Percentiles rank a stretch among this genome's conserved stretches.
phyloP scores from a whole-genome alignment of 1,140 invertebrate genomes.

The Macrobrachium nipponense region DNA sequence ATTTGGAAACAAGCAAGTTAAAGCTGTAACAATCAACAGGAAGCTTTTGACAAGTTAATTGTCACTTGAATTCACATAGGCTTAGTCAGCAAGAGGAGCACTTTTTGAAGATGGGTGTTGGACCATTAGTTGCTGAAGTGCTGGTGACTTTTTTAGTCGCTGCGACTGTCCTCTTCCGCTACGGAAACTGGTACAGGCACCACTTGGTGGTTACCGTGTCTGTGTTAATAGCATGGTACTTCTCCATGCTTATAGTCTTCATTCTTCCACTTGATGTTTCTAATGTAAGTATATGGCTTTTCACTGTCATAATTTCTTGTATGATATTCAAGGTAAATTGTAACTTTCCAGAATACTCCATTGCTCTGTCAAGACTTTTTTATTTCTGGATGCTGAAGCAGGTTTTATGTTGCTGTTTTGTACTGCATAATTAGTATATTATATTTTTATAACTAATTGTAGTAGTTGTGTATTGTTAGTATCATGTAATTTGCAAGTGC shows the following conservation, averaged over 20 bases:
- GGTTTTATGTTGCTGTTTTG: neutral
- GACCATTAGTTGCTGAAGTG: conserved; percentile 83
- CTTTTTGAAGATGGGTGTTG: conserved; percentile 77
- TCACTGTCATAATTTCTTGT: neutral
- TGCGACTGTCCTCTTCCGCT: conserved; percentile 86
- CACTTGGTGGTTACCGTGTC: conserved; percentile 92
- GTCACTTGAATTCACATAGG: neutral
- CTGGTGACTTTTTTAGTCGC: conserved; percentile 84
- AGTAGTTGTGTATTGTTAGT: no score
- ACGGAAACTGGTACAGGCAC: conserved; percentile 95
- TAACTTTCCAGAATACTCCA: neutral
- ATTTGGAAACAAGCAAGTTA: neutral
- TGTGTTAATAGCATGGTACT: conserved; percentile 97
- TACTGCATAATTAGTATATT: neutral
- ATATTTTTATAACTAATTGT: no score
- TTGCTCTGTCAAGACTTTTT: neutral
- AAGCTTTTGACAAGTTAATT: no score
- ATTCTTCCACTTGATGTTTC: conserved; percentile 96
- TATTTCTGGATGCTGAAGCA: no score
- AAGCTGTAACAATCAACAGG: neutral
- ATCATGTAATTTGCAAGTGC: no score
- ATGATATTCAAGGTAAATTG: no score
- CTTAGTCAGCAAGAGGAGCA: neutral
- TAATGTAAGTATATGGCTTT: conserved; percentile 78
- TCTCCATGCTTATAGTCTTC: conserved; percentile 98